Evolutionary conservation across 2,888 invertebrate species (phyloP).

Genomic region (Mythimna loreyi): DNA sequence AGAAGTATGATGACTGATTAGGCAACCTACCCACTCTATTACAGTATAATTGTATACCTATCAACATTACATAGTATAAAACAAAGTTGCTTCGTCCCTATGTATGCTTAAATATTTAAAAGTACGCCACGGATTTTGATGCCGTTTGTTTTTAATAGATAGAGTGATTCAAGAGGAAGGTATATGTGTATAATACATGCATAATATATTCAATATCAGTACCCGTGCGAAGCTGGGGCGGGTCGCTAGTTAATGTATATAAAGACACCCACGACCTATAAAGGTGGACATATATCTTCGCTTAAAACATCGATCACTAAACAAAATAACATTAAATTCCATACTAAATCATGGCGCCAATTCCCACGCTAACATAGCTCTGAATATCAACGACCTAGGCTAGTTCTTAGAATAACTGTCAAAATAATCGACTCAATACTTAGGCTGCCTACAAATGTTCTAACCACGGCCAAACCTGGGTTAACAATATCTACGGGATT

Average conservation of each 20-base stretch:
- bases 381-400: slow-evolving; percentile 22
- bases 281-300: slow-evolving; percentile 32
- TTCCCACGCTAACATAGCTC: slow-evolving; percentile 6
- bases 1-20: too few species aligned
- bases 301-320: slow-evolving; percentile 1
- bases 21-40: slow-evolving; percentile 21
- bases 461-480: slow-evolving; percentile 24
- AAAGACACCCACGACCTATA: slow-evolving; percentile 22
- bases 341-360: slow-evolving; percentile 7
- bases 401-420: slow-evolving; percentile 23
- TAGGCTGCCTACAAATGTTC: slow-evolving; percentile 39
- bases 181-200: too few species aligned
- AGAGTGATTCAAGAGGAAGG: too few species aligned
- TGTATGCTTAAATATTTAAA: too few species aligned
- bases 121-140: too few species aligned
- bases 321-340: slow-evolving; percentile 8
- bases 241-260: slow-evolving; percentile 12
- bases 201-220: too few species aligned
- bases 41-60: background rate
- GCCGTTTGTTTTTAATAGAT: too few species aligned
- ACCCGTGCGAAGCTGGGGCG: too few species aligned
- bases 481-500: too few species aligned
- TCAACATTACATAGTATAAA: too few species aligned
- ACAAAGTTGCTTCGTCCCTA: too few species aligned
- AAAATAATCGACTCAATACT: slow-evolving; percentile 9